Evolutionary conservation across 2,888 invertebrate genomes (phyloP).

Genomic region (Prenolepis imparis): DNA sequence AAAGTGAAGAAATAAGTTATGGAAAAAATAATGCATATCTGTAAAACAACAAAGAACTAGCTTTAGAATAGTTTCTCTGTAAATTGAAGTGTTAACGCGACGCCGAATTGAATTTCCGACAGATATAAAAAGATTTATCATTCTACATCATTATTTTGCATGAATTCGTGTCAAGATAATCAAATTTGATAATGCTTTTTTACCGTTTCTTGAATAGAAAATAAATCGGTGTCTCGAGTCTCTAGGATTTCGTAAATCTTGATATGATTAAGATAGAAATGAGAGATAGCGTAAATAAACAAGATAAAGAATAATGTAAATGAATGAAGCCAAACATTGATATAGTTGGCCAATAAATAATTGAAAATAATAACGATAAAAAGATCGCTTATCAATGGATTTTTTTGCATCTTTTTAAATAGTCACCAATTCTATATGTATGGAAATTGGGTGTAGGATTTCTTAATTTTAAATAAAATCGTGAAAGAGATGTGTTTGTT

Average conservation of each 20-base stretch:
- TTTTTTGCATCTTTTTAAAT: neutral
- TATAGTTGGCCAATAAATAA: neutral
- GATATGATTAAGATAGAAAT: neutral
- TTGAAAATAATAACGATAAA: neutral
- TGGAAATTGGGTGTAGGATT: constrained; percentile 1
- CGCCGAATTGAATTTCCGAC: neutral
- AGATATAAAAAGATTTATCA: neutral
- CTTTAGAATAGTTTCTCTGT: neutral
- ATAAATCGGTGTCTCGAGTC: neutral
- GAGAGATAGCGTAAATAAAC: neutral
- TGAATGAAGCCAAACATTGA: neutral
- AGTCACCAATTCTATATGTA: neutral
- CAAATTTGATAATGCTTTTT: neutral
- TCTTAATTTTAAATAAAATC: constrained; percentile 62
- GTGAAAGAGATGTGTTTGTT: constrained; percentile 40
- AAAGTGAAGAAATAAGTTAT: neutral
- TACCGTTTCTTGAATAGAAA: neutral
- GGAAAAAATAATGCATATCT: neutral
- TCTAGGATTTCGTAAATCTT: neutral
- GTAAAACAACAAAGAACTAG: neutral
- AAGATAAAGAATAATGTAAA: neutral
- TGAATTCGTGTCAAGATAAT: neutral
- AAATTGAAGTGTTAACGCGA: neutral
- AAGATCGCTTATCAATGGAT: neutral
- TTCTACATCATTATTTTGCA: neutral